Evolutionary conservation across 2,888 invertebrate species (phyloP).

Genomic region (Drosophila vallismaia): DNA sequence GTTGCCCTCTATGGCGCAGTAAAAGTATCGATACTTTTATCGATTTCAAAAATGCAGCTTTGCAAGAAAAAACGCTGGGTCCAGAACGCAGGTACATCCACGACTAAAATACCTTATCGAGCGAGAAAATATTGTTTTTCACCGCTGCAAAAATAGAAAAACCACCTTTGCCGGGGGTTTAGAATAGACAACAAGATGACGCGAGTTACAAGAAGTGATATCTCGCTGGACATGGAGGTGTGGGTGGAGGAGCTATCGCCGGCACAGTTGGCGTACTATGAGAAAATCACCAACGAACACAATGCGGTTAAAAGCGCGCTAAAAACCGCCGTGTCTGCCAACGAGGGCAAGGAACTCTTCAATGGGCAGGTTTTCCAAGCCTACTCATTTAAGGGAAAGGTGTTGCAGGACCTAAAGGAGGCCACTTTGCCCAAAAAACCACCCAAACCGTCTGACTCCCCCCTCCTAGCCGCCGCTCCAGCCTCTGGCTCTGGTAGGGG

Average conservation of each 20-base stretch:
- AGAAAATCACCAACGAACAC: constrained; percentile 88
- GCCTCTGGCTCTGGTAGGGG: constrained; percentile 53
- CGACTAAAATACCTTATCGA: constrained; percentile 48
- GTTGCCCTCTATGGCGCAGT: background rate
- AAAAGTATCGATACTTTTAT: background rate
- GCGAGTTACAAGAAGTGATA: constrained; percentile 80
- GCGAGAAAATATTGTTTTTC: constrained; percentile 10
- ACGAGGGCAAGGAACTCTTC: constrained; percentile 87
- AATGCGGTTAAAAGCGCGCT: constrained; percentile 87
- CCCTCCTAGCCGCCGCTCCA: constrained; percentile 36
- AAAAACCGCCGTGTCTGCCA: constrained; percentile 83
- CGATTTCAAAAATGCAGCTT: background rate
- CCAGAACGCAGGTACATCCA: constrained; percentile 62
- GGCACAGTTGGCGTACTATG: constrained; percentile 87
- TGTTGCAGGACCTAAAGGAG: constrained; percentile 80
- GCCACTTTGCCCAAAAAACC: constrained; percentile 81
- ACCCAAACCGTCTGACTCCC: constrained; percentile 66
- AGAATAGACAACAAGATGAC: constrained; percentile 61
- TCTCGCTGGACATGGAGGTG: constrained; percentile 87
- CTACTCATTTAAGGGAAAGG: constrained; percentile 86
- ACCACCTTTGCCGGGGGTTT: constrained; percentile 9
- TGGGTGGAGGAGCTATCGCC: constrained; percentile 89
- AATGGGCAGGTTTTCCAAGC: constrained; percentile 88
- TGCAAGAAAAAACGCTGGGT: constrained; percentile 21
- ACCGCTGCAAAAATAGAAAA: constrained; percentile 23